phyloP scores from a whole-genome alignment of 1,140 invertebrate genomes.

The Bombus huntii region DNA sequence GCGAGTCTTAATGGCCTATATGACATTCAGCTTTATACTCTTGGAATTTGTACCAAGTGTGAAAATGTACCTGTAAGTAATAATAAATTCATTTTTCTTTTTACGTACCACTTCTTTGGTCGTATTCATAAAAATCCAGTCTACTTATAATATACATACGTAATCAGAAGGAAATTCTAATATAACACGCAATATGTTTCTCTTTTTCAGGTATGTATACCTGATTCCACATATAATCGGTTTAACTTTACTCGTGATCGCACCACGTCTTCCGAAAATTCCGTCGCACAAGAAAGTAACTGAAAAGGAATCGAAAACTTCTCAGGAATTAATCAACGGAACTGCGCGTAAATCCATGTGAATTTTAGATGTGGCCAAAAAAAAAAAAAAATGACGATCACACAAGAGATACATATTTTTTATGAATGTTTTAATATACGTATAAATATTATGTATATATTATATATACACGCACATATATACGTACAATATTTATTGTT shows the following conservation, averaged over 20 bases:
- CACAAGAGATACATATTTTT: slow-evolving; percentile 66
- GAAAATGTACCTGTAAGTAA: slow-evolving; percentile 86
- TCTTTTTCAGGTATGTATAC: slow-evolving; percentile 82
- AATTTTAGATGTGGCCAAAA: slow-evolving; percentile 4
- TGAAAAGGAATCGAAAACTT: slow-evolving; percentile 20
- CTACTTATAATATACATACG: not conserved
- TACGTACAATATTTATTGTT: slow-evolving; percentile 65
- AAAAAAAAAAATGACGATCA: not conserved
- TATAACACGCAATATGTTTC: not conserved
- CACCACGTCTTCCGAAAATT: slow-evolving; percentile 78
- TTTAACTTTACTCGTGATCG: slow-evolving; percentile 82
- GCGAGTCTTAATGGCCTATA: slow-evolving; percentile 92
- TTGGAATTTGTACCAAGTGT: slow-evolving; percentile 90
- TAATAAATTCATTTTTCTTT: not conserved
- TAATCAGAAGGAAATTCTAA: not conserved
- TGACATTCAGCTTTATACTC: slow-evolving; percentile 94
- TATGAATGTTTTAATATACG: slow-evolving; percentile 63
- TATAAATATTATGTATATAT: slow-evolving; percentile 44
- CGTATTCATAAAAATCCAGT: not conserved
- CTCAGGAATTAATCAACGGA: slow-evolving; percentile 60
- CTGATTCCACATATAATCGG: slow-evolving; percentile 85
- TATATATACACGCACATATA: slow-evolving; percentile 30
- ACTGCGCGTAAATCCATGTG: slow-evolving; percentile 65
- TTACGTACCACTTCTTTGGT: not conserved
- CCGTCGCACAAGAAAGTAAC: slow-evolving; percentile 4